Base-by-base conservation (phyloP, 2,888 invertebrate genomes). In the Ochropleura leucogaster region DNA sequence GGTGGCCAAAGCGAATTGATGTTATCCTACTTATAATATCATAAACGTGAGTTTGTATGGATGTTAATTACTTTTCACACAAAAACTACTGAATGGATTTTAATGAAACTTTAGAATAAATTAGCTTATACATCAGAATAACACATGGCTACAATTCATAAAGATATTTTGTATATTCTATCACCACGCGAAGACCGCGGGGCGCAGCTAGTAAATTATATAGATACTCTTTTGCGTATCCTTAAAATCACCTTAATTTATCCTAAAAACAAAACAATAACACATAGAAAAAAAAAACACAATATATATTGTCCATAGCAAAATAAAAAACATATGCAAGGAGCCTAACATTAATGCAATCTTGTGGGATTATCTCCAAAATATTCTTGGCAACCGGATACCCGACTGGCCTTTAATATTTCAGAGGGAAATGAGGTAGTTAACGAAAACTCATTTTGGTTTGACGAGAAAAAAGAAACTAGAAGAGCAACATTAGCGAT, bases 381-480 rank as follows among this genome's bases (percentile, higher is more conserved):
- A 80, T 65, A 76, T 79, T 84, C 73, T 86, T 84, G 74, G 76
- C 87, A 77, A 59, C 78, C 76, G 75, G 85, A 85, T 72, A 68
- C 71, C 68, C 47, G 63, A 59, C 73, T 72, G 65, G 67, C 75
- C 67, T 80, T 78, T 78, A 66, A 82, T 82, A 87, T 84, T 86
- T 68, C 67, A 76, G 64, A 73, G 65, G 83, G 75, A 85, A 87
- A 85, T 85, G 72, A 87, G 83, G 77, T 74, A 87, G 70, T 82
- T 87, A 85, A 76, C 65, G 77, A 77, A 81, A 85, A 85, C 70
- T 79, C 85, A 82, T 82, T 85, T 85, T 71, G 49, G 71, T 85
- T 74, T 82, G 72, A 76, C 68, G 60, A 71, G 66, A 74, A 87
- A 79, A 79, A 85, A 66, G 30, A 74, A 53, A 68, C 82, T 76